These are phyloP conservation scores for Helicoverpa armigera DNA, from an alignment of 1,140 invertebrate genomes.

Conservation along the genomic window DNA sequence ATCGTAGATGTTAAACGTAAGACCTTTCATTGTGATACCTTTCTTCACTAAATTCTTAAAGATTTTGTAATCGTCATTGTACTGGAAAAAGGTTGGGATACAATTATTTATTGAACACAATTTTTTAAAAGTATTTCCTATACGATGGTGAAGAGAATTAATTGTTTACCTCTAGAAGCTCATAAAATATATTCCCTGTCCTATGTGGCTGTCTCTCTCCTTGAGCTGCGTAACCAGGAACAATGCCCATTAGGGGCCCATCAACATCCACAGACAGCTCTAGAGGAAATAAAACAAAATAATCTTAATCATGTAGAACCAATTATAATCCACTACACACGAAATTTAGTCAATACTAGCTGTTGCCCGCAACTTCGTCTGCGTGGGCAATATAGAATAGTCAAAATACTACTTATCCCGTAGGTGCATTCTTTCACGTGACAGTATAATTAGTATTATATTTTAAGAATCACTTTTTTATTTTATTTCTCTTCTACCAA, in stretches of 20 bases:
- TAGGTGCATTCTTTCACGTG: too few species aligned
- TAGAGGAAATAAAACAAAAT: background rate
- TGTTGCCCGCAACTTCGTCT: too few species aligned
- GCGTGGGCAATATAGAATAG: too few species aligned
- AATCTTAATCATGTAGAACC: too few species aligned
- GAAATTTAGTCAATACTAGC: background rate
- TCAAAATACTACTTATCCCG: too few species aligned
- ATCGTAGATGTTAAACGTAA: constrained; percentile 80
- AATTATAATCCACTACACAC: too few species aligned
- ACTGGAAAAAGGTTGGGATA: constrained; percentile 60
- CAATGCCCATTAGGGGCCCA: constrained; percentile 15
- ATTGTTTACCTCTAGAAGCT: background rate
- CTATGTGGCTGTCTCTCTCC: background rate
- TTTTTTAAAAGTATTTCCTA: background rate
- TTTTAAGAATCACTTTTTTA: too few species aligned
- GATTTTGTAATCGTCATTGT: constrained; percentile 65
- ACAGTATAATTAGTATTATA: too few species aligned
- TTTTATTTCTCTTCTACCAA: too few species aligned
- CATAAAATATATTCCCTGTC: constrained; percentile 1
- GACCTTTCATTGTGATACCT: constrained; percentile 66
- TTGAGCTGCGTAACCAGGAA: constrained; percentile 17
- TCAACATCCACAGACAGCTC: background rate
- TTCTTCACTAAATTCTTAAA: constrained; percentile 67
- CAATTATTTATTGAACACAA: too few species aligned
- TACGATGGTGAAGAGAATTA: background rate